phyloP scores from a whole-genome alignment of 2,113 vertebrate genomes.

The Peromyscus leucopus region DNA sequence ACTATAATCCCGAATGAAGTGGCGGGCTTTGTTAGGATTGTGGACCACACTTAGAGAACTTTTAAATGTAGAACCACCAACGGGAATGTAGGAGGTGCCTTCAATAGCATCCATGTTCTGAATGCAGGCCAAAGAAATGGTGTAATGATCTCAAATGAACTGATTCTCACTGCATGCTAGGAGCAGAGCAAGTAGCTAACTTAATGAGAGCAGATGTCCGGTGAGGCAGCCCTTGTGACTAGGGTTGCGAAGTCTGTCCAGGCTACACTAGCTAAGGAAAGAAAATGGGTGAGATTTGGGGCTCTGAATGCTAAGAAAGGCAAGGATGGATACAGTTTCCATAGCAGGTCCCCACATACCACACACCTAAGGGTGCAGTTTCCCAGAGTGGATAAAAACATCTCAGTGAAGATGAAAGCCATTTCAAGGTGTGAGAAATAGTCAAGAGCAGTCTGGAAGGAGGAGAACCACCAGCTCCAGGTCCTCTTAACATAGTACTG shows the following conservation, averaged over 20 bases:
- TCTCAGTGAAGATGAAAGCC: not conserved
- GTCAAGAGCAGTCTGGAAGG: not conserved
- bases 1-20: not conserved
- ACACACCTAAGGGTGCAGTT: not conserved
- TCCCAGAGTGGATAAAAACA: not conserved
- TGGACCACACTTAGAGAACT: not conserved
- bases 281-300: not conserved
- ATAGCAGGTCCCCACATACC: not conserved
- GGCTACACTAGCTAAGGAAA: not conserved
- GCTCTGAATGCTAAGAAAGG: not conserved
- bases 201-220: not conserved
- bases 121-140: not conserved
- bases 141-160: not conserved
- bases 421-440: not conserved
- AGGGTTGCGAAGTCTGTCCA: not conserved
- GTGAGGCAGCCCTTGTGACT: too few species aligned
- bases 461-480: not conserved
- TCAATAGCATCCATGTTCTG: not conserved
- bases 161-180: not conserved
- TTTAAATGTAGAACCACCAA: not conserved
- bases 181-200: not conserved
- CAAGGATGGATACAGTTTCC: not conserved
- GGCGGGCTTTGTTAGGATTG: not conserved
- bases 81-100: not conserved
- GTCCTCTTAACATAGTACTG: not conserved